Percentiles rank a stretch among this genome's conserved stretches.
These are phyloP conservation scores for Lasioglossum malachurum DNA, from an alignment of 2,888 invertebrate species.

Conservation along the genomic window DNA sequence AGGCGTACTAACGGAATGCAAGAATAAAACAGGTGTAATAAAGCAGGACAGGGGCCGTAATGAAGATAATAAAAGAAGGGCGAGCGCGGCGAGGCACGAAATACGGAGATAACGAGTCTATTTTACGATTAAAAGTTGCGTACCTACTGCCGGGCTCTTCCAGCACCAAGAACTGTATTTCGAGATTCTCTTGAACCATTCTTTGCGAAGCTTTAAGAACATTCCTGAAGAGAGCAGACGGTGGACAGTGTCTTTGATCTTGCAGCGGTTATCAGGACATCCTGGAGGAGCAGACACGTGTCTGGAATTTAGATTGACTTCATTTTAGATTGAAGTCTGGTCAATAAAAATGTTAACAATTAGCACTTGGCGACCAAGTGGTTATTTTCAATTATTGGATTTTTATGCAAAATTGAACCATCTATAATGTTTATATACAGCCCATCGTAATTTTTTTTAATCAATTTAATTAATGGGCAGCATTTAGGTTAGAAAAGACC, in stretches of 20 bases:
- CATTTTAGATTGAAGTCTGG: not conserved
- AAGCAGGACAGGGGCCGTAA: not conserved
- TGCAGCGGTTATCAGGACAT: not conserved
- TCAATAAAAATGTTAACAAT: not conserved
- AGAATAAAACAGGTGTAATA: not conserved
- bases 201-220: not conserved
- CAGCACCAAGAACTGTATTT: not conserved
- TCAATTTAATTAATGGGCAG: too few species aligned
- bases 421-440: not conserved
- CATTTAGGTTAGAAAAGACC: too few species aligned
- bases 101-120: not conserved
- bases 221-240: not conserved
- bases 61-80: not conserved
- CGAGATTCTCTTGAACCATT: not conserved
- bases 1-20: not conserved
- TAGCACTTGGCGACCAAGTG: not conserved
- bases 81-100: not conserved
- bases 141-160: not conserved
- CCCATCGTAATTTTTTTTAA: not conserved
- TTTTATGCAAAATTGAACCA: not conserved
- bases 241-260: not conserved
- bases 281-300: not conserved
- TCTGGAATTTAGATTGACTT: not conserved
- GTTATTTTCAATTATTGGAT: too few species aligned
- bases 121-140: not conserved